A percentile compares a stretch with the other conserved stretches of the same genome.
Conservation (phyloP, 2,113 vertebrate species). For the Nerophis ophidion region DNA sequence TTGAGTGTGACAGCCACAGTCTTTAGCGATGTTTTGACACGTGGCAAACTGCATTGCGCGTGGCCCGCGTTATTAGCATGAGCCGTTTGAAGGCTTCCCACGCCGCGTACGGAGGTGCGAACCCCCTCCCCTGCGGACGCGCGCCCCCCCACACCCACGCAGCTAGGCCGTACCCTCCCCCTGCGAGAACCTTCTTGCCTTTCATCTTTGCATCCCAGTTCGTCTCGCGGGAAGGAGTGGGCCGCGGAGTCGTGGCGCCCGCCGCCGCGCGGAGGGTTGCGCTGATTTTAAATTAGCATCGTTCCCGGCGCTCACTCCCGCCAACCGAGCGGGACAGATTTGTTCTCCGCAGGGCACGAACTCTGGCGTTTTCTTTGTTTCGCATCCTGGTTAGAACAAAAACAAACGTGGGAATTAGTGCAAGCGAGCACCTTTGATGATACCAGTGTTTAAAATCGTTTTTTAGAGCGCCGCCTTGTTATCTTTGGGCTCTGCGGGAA, state of each 20-base stretch:
- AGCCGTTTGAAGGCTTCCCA: not conserved
- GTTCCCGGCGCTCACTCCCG: conserved; percentile 45
- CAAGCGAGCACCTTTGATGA: not conserved
- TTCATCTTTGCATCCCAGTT: conserved; percentile 48
- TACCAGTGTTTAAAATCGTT: too few species aligned
- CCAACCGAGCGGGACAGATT: conserved; percentile 64
- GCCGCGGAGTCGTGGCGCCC: conserved; percentile 20
- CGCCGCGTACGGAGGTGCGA: conserved; percentile 1
- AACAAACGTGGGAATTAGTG: conserved; percentile 2
- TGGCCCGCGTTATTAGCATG: conserved; percentile 4
- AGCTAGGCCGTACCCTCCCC: conserved; percentile 7
- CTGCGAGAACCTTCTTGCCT: conserved; percentile 39
- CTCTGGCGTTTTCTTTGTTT: conserved; percentile 9
- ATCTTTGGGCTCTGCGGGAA: too few species aligned
- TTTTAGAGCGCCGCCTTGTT: too few species aligned
- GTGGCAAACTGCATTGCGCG: conserved; percentile 2
- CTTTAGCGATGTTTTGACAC: too few species aligned
- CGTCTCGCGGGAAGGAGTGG: conserved; percentile 28
- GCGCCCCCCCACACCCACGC: not conserved
- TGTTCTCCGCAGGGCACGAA: conserved; percentile 39
- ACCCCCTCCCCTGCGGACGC: conserved; percentile 12
- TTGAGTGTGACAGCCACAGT: too few species aligned
- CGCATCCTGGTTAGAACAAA: conserved; percentile 6
- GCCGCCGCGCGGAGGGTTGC: conserved; percentile 32
- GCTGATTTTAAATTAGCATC: conserved; percentile 60